Evolutionary conservation across 2,113 vertebrate genomes (phyloP), one percentile per base, ranked within the genome.

Genomic region (Cairina moschata): DNA sequence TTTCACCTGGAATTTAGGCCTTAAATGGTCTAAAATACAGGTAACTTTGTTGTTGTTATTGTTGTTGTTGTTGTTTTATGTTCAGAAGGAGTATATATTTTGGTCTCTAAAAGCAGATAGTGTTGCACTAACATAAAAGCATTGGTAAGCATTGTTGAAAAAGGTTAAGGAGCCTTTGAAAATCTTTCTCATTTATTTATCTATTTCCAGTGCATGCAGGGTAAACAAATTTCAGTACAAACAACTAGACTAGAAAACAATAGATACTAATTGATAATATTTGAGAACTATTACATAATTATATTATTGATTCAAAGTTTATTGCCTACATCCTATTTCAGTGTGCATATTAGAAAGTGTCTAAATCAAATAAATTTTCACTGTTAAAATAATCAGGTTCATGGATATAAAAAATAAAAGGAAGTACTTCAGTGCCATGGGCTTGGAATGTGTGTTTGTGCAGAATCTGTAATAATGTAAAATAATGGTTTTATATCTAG

Each of bases 1-100:
- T 86, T 84, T 87, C 75, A 76, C 28, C 95, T 80, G 88, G 34
- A 62, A 83, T 72, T 78, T 84, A 86, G 50, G 84, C 82, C 21
- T 46, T 5, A 9, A 59, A 26, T 62, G 3, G 44, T 75, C 38
- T 66, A 88, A 87, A 79, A 76, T 23, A 63, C 29, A 54, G 31
- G 54, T 73, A 74, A 83, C 50, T 87, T 34, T 60, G 36, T 75
- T 72, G 34, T 86, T 77, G 50, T 44, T 56, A 9, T 63, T 36
- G 26, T 63, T 65, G 36, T 73, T 72, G 54, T 44, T 56, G 16
- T 62, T 34, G 17, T 65, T 63, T 29, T 55, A 58, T 16, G 2
- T 65, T 94, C 52, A 87, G 38, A 83, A 94, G 52, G 20, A 28
- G 5, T 62, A 16, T 32, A 4, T 48, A 18, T 48, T 80, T 81